phyloP scores from a whole-genome alignment of 2,113 vertebrate genomes.

The Chloropsis hardwickii region DNA sequence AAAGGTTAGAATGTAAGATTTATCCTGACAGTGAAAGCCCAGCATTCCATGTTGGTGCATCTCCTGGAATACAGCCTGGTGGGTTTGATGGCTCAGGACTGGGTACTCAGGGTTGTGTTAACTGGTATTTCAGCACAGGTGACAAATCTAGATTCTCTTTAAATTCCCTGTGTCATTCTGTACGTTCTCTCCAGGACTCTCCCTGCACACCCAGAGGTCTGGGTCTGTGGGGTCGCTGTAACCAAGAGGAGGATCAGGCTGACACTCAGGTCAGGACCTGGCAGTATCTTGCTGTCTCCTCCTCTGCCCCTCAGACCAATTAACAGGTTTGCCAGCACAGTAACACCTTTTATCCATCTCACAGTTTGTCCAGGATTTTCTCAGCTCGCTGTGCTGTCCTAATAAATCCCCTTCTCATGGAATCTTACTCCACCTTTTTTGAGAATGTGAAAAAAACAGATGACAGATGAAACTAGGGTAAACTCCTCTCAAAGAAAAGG shows the following conservation, averaged over 20 bases:
- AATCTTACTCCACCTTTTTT: background rate
- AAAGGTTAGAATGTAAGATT: background rate
- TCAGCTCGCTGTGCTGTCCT: background rate
- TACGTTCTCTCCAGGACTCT: background rate
- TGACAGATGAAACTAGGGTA: background rate
- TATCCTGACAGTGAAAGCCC: background rate
- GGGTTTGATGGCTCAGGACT: background rate
- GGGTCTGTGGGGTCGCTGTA: background rate
- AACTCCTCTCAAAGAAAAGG: background rate
- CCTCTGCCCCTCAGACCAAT: background rate
- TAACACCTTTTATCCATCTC: background rate
- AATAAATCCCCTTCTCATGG: background rate
- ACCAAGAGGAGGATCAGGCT: background rate
- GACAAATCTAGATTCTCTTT: background rate
- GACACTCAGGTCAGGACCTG: background rate
- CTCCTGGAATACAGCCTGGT: background rate
- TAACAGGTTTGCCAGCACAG: background rate
- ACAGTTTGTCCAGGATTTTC: background rate
- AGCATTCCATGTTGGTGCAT: background rate
- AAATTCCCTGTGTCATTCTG: background rate
- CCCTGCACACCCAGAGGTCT: accelerated
- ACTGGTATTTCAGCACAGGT: background rate
- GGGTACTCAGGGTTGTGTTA: background rate
- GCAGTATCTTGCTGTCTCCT: background rate
- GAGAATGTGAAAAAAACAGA: background rate